Evolutionary conservation across 2,888 invertebrate species (phyloP), one percentile per base, ranked within the genome.

Genomic region (Fabriciana adippe): DNA sequence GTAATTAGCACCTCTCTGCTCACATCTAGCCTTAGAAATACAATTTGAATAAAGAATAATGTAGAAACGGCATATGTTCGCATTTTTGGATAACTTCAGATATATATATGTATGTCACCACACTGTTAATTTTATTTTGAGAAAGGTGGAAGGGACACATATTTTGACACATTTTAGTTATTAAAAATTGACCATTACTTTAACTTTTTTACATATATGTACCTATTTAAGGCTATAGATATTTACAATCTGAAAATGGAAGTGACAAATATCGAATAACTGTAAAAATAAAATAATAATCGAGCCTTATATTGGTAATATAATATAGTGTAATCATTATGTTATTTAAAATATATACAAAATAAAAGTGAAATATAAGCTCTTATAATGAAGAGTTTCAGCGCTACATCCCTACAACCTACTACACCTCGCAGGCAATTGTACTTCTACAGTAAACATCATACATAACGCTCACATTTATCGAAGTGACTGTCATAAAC

Each of bases 1-100:
- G 88, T 90, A 90, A 91, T 92, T 92, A 92, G 87, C 92, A 90
- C 92, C 91, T 92, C 84, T 79, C 78, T 81, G 77, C 79, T 82
- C 80, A 78, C 82, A 80, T 79, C 80, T 81, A 78, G 80, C 68
- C n/a, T 18, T 35, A 61, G 11, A 41, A 35, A 18, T 21, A 53
- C 50, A 61, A 59, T 26, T 48, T 31, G 26, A 26, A 48, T 31
- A 59, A 13, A 59, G 48, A 16, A 41, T 60, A 54, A 48, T 21
- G 48, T 48, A 55, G 61, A 47, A 54, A 66, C 35, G 21, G 31
- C 54, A 66, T 8, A 15, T 45, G 3, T 5, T 35, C 31, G 0
- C 1, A 31, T 47, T 21, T 11, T 41, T 57, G 5, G 8, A 26
- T 8, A 18, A 41, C 16, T 41, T 14, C 18, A 18, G 18, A 18